phyloP scores from a whole-genome alignment of 2,888 invertebrate species.

The Agriotes lineatus region DNA sequence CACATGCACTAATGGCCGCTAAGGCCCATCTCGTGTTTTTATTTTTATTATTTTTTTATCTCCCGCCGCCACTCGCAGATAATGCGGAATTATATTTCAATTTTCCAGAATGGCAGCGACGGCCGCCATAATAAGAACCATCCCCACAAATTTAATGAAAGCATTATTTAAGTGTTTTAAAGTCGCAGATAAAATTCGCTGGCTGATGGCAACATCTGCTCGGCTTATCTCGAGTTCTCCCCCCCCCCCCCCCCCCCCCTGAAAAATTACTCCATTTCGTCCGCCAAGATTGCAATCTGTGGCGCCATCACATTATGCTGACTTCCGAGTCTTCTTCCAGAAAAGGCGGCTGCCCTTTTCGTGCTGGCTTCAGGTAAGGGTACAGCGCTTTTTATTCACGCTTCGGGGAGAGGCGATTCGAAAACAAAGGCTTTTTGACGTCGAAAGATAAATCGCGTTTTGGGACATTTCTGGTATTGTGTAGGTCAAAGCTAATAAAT shows the following conservation, averaged over 20 bases:
- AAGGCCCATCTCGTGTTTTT: slow-evolving; percentile 60
- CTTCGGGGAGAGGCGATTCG: too few relatives aligned
- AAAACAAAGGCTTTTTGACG: too few relatives aligned
- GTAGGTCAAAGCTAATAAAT: too few relatives aligned
- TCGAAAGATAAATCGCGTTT: too few relatives aligned
- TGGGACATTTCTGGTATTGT: too few relatives aligned
- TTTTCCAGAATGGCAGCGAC: slow-evolving; percentile 48
- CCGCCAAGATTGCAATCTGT: slow-evolving; percentile 46
- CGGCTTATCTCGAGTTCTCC: slow-evolving; percentile 38
- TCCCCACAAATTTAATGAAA: slow-evolving; percentile 38
- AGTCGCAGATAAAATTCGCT: slow-evolving; percentile 37
- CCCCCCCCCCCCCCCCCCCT: too few relatives aligned
- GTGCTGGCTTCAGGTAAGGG: slow-evolving; percentile 17
- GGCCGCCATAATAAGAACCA: slow-evolving; percentile 7
- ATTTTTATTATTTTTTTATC: slow-evolving; percentile 63
- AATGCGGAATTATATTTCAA: slow-evolving; percentile 62
- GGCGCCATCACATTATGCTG: slow-evolving; percentile 45
- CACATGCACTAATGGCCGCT: slow-evolving; percentile 60
- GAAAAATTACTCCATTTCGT: slow-evolving; percentile 47
- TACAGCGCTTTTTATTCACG: background rate
- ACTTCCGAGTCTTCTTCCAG: slow-evolving; percentile 22
- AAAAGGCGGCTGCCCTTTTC: slow-evolving; percentile 11
- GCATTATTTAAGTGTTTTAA: slow-evolving; percentile 42
- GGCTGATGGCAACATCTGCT: slow-evolving; percentile 39
- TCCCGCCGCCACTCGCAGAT: slow-evolving; percentile 57